Evolutionary conservation across 2,797 vertebrate genomes (phyloP), one percentile per base, ranked within the genome.

Genomic region (Pseudomugil tenellus): DNA sequence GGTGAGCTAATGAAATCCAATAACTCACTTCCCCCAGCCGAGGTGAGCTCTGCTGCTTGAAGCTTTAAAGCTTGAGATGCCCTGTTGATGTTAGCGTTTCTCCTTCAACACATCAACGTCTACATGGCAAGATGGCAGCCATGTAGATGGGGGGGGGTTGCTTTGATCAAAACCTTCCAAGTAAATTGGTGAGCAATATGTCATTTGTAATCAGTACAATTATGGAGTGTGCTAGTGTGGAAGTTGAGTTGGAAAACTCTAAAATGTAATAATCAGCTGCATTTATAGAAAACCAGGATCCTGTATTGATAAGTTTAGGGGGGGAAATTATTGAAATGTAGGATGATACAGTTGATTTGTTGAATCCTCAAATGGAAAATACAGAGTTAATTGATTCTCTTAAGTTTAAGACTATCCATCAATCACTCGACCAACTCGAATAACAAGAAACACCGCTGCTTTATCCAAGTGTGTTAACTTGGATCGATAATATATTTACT

Each of bases 1-100:
- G 75, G 78, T 68, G 54, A 62, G 46, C 84, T 84, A 83, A 87
- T 86, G 84, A 87, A 88, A 88, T 83, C 58, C 90, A 81, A 89
- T 86, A 84, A 89, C 77, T 83, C 69, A 72, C 84, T 63, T 66
- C 79, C 82, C 70, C 58, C 60, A n/a, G 0, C 1, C 12, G 31
- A 32, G 58, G 56, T 1, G 23, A 73, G 77, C 59, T 63, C 63
- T 63, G 64, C 63, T 68, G 68, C 55, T 63, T 43, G 17, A 11
- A 25, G 51, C 67, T 69, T 76, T 77, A 71, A 58, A 37, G 71
- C 67, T 37, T 23, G 16, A 62, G 65, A 63, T 57, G 74, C 61
- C 31, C n/a, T 53, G 60, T 67, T 64, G 57, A 57, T 48, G 68
- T 35, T 72, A 46, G 46, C 6, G 19, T 43, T 19, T 19, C 7